Conservation (phyloP, 2,797 vertebrate genomes). For the Chrysocyon brachyurus region DNA sequence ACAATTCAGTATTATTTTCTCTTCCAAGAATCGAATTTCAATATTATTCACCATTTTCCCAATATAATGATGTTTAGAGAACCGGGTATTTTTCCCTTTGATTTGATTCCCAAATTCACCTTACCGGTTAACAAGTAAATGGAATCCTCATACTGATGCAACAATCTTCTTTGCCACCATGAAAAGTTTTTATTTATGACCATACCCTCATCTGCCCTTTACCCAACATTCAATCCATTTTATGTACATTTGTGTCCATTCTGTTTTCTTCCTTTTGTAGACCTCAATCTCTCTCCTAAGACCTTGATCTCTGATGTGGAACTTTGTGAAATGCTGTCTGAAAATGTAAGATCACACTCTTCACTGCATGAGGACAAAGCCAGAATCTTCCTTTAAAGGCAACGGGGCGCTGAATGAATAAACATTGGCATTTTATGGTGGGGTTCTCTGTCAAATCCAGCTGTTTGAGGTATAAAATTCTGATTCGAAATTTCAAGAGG, state of each 20-base stretch:
- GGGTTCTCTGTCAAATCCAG: slow-evolving; percentile 38
- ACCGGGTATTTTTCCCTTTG: slow-evolving; percentile 38
- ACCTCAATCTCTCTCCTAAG: slow-evolving; percentile 88
- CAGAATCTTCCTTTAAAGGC: slow-evolving; percentile 58
- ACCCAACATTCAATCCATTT: slow-evolving; percentile 88
- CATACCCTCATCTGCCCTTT: slow-evolving; percentile 87
- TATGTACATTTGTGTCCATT: slow-evolving; percentile 87
- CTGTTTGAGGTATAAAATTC: slow-evolving; percentile 56
- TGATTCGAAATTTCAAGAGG: slow-evolving; percentile 67
- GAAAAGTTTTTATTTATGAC: slow-evolving; percentile 85
- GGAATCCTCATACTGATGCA: slow-evolving; percentile 56
- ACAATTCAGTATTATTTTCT: slow-evolving; percentile 2
- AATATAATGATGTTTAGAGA: slow-evolving; percentile 36
- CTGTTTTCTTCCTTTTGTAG: slow-evolving; percentile 84
- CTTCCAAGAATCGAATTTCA: slow-evolving; percentile 33
- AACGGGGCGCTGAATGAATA: slow-evolving; percentile 22
- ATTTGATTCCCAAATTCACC: background rate
- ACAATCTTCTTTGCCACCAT: slow-evolving; percentile 73
- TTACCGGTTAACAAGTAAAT: background rate
- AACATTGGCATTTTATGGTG: slow-evolving; percentile 20
- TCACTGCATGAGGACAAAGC: slow-evolving; percentile 68
- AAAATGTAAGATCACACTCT: slow-evolving; percentile 75
- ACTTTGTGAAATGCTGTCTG: slow-evolving; percentile 85
- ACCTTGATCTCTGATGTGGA: slow-evolving; percentile 89
- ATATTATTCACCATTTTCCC: background rate